These are phyloP conservation scores for Anaspis maculata DNA, from an alignment of 2,888 invertebrate genomes.

Conservation along the genomic window DNA sequence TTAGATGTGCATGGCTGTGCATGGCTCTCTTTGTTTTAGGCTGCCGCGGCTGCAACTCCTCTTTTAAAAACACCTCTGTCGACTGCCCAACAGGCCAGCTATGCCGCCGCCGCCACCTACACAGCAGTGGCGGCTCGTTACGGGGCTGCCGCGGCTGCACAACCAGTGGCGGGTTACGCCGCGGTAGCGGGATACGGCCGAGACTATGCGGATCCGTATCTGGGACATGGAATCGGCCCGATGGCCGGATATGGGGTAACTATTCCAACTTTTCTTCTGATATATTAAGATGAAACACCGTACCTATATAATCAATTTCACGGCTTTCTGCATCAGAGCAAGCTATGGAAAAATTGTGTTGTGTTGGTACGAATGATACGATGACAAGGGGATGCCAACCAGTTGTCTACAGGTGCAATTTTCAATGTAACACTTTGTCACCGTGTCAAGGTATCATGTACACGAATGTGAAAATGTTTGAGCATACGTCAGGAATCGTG, in stretches of 20 bases:
- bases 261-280: slow-evolving; percentile 8
- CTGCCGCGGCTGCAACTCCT: slow-evolving; percentile 60
- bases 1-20: slow-evolving; percentile 41
- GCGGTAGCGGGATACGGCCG: slow-evolving; percentile 74
- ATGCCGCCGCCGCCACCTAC: slow-evolving; percentile 77
- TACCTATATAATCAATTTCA: too few species aligned
- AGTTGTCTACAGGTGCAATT: too few species aligned
- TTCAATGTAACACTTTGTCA: too few species aligned
- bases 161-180: slow-evolving; percentile 66
- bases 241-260: slow-evolving; percentile 92
- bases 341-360: too few species aligned
- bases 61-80: slow-evolving; percentile 77
- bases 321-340: too few species aligned
- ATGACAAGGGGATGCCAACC: too few species aligned
- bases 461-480: slow-evolving; percentile 10
- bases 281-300: too few species aligned
- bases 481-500: background rate
- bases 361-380: too few species aligned
- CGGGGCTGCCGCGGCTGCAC: slow-evolving; percentile 69
- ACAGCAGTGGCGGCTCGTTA: slow-evolving; percentile 80
- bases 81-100: slow-evolving; percentile 78
- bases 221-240: slow-evolving; percentile 93
- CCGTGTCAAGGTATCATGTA: too few species aligned
- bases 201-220: slow-evolving; percentile 88
- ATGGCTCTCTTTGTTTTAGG: slow-evolving; percentile 45